phyloP scores from a whole-genome alignment of 2,797 vertebrate genomes.

The Enteromius paludinosus region DNA sequence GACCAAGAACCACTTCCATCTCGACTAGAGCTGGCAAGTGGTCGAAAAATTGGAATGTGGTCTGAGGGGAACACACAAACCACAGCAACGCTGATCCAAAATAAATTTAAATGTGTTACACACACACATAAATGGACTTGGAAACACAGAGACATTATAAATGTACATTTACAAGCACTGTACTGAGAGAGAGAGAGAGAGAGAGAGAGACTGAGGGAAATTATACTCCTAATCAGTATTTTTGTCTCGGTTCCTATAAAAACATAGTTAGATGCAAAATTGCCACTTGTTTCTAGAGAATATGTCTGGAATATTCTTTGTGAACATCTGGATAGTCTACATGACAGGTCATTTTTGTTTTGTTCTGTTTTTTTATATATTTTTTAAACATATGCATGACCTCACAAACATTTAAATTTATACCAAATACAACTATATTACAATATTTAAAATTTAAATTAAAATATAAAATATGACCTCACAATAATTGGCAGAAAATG shows the following conservation, averaged over 20 bases:
- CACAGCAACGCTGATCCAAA: slow-evolving; percentile 53
- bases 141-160: slow-evolving; percentile 25
- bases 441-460: too few relatives aligned
- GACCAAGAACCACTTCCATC: slow-evolving; percentile 49
- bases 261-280: not conserved
- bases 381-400: not conserved
- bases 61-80: slow-evolving; percentile 56
- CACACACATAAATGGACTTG: slow-evolving; percentile 12
- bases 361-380: too few relatives aligned
- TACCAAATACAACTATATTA: too few relatives aligned
- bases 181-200: not conserved
- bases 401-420: not conserved
- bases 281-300: not conserved
- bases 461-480: not conserved
- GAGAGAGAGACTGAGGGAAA: not conserved
- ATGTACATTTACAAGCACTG: slow-evolving; percentile 35
- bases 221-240: not conserved
- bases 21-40: slow-evolving; percentile 46
- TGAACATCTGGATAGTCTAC: not conserved
- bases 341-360: not conserved
- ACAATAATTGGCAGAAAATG: not conserved
- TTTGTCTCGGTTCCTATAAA: not conserved
- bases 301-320: not conserved
- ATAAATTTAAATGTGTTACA: slow-evolving; percentile 52
- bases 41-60: slow-evolving; percentile 54